These are phyloP conservation scores for Eurosta solidaginis DNA, from an alignment of 1,140 invertebrate genomes.

Conservation along the genomic window DNA sequence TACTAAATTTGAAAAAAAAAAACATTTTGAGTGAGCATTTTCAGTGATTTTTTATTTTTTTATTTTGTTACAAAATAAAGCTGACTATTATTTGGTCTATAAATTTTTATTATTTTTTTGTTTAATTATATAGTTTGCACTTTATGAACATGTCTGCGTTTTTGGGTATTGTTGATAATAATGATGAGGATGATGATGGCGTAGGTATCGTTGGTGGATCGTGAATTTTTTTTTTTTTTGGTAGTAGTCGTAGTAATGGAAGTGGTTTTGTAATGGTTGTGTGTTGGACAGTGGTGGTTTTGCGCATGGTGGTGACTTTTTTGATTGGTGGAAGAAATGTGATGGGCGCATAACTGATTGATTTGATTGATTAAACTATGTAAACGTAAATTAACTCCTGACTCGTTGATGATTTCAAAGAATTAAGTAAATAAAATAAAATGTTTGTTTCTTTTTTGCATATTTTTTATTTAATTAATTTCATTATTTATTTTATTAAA, in stretches of 20 bases:
- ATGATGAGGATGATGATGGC: not conserved
- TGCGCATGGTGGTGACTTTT: slow-evolving; percentile 26
- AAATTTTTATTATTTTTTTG: too few species aligned
- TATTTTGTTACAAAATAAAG: too few species aligned
- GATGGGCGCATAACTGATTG: slow-evolving; percentile 23
- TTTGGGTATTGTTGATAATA: not conserved
- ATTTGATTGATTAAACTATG: not conserved
- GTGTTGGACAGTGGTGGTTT: slow-evolving; percentile 4
- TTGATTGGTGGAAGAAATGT: slow-evolving; percentile 20
- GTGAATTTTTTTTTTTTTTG: too few species aligned
- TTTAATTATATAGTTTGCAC: too few species aligned
- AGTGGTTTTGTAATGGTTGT: not conserved
- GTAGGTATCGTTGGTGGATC: slow-evolving; percentile 2
- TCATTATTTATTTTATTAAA: slow-evolving; percentile 2
- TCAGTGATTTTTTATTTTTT: not conserved
- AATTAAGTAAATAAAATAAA: not conserved
- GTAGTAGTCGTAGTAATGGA: too few species aligned
- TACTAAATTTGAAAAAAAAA: not conserved
- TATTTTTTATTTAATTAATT: not conserved
- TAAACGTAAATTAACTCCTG: not conserved
- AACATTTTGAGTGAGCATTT: not conserved
- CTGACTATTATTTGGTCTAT: too few species aligned
- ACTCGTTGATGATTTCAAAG: not conserved
- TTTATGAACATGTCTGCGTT: too few species aligned
- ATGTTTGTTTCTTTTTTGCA: not conserved